Percentiles rank a stretch among this genome's conserved stretches.
phyloP scores from a whole-genome alignment of 2,797 vertebrate species.

The Catamblyrhynchus diadema region DNA sequence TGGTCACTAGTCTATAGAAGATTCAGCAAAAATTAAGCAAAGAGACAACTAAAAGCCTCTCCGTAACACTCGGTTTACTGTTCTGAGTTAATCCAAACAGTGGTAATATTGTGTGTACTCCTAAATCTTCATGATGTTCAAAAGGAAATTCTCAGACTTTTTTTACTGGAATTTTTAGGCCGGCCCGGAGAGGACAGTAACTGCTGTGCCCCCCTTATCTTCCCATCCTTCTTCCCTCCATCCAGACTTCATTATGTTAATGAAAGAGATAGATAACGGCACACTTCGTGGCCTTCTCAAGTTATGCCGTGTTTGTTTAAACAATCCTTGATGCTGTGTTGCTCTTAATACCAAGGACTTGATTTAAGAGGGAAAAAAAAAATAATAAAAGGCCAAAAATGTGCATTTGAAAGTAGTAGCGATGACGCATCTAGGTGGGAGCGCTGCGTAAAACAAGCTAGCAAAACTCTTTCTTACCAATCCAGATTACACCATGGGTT shows the following conservation, averaged over 20 bases:
- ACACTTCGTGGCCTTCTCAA: constrained; percentile 77
- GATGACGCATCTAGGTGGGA: constrained; percentile 65
- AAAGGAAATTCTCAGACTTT: constrained; percentile 71
- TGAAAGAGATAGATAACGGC: constrained; percentile 74
- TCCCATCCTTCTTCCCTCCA: constrained; percentile 33
- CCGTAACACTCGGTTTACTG: constrained; percentile 67
- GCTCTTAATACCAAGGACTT: constrained; percentile 69
- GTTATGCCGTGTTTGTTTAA: constrained; percentile 75
- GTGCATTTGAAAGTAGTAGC: constrained; percentile 65
- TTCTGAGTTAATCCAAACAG: constrained; percentile 83
- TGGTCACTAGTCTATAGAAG: constrained; percentile 99
- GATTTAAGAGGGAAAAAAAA: constrained; percentile 32
- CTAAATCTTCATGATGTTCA: constrained; percentile 77
- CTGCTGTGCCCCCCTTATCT: constrained; percentile 57
- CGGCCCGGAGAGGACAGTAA: constrained; percentile 69
- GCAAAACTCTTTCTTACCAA: constrained; percentile 70
- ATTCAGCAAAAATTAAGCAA: constrained; percentile 54
- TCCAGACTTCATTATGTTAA: constrained; percentile 81
- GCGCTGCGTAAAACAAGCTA: constrained; percentile 68
- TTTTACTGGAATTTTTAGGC: constrained; percentile 79
- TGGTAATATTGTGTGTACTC: constrained; percentile 86
- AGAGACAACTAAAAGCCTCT: constrained; percentile 45
- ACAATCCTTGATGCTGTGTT: constrained; percentile 75
- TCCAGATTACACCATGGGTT: constrained; percentile 63
- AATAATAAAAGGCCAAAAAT: constrained; percentile 63